Evolutionary conservation across 2,113 vertebrate genomes (phyloP).

Genomic region (Corydoras maculifer): DNA sequence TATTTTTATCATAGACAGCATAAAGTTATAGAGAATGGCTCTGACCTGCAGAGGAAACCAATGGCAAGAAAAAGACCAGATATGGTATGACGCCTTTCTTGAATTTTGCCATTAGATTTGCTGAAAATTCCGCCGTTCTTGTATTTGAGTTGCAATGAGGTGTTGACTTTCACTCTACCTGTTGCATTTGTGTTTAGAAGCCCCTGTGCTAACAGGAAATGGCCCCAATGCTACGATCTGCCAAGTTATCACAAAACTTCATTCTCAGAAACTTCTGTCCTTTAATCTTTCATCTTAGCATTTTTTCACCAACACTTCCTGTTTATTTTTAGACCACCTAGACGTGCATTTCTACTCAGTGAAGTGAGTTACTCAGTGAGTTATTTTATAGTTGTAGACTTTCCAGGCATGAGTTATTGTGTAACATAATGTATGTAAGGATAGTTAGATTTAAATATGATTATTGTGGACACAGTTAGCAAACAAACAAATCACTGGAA

Average conservation of each 20-base stretch:
- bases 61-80: constrained; percentile 12
- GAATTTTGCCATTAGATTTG: constrained; percentile 33
- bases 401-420: no score
- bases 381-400: no score
- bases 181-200: constrained; percentile 11
- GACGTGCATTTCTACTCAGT: not conserved
- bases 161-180: constrained; percentile 6
- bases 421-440: no score
- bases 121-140: constrained; percentile 7
- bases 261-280: constrained; percentile 28
- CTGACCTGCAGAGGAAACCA: constrained; percentile 38
- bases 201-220: constrained; percentile 34
- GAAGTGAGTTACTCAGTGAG: not conserved
- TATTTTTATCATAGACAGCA: not conserved
- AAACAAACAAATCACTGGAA: no score
- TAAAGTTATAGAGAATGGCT: not conserved
- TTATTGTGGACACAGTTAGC: no score
- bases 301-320: constrained; percentile 30
- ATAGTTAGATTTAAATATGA: no score
- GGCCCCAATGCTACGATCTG: constrained; percentile 30
- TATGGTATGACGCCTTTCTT: constrained; percentile 24
- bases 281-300: constrained; percentile 41
- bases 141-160: constrained; percentile 9
- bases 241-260: constrained; percentile 25
- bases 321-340: constrained; percentile 28